A percentile compares a stretch with the other conserved stretches of the same genome.
Evolutionary conservation across 2,888 invertebrate species (phyloP).

Genomic region (Caradrina kadenii): DNA sequence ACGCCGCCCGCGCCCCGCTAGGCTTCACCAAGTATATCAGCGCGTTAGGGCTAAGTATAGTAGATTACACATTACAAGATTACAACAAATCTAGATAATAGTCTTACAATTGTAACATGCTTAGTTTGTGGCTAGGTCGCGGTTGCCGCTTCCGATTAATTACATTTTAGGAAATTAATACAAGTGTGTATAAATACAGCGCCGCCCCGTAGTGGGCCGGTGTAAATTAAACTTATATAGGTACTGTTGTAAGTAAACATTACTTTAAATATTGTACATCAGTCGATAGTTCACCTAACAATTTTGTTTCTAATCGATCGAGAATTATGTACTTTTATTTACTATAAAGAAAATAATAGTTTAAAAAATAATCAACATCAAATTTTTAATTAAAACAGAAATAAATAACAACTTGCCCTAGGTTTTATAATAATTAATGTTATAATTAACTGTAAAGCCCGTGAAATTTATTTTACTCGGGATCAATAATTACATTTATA

Average conservation of each 20-base stretch:
- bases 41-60: slow-evolving; percentile 83
- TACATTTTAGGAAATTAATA: slow-evolving; percentile 89
- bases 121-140: slow-evolving; percentile 84
- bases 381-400: slow-evolving; percentile 88
- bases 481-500: slow-evolving; percentile 88
- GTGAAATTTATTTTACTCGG: slow-evolving; percentile 89
- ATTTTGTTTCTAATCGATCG: slow-evolving; percentile 89
- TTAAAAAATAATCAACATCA: slow-evolving; percentile 90
- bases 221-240: slow-evolving; percentile 87
- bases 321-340: slow-evolving; percentile 88
- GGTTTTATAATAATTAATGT: slow-evolving; percentile 89
- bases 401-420: slow-evolving; percentile 92
- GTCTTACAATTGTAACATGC: slow-evolving; percentile 89
- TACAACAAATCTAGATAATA: slow-evolving; percentile 90
- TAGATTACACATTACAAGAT: slow-evolving; percentile 83
- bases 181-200: slow-evolving; percentile 85
- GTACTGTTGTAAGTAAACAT: slow-evolving; percentile 88
- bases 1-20: slow-evolving; percentile 59
- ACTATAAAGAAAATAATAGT: slow-evolving; percentile 85
- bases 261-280: slow-evolving; percentile 89
- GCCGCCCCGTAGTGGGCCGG: slow-evolving; percentile 78
- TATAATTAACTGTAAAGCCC: slow-evolving; percentile 90
- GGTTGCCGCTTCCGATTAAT: slow-evolving; percentile 86
- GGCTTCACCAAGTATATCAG: slow-evolving; percentile 66
- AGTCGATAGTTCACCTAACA: slow-evolving; percentile 89